Conservation (phyloP, 1,140 invertebrate genomes). For the Drosophila sp. region DNA sequence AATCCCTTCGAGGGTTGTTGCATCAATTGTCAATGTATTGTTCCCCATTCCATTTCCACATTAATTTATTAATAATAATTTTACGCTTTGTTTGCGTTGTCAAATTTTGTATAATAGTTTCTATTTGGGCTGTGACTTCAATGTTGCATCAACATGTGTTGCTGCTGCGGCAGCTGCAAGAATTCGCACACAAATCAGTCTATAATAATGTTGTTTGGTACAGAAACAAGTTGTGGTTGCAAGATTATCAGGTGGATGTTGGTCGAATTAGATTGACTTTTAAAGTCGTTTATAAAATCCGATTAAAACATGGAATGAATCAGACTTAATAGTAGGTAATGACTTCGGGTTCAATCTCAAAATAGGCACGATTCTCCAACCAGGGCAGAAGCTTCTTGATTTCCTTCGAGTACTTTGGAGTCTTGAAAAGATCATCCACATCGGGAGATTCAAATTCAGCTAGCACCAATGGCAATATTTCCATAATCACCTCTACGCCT, state of each 20-base stretch:
- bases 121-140: constrained; percentile 48
- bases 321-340: not conserved
- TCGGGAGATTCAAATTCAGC: constrained; percentile 32
- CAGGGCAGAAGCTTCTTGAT: constrained; percentile 61
- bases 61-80: constrained; percentile 83
- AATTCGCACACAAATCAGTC: constrained; percentile 65
- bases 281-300: constrained; percentile 6
- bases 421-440: constrained; percentile 50
- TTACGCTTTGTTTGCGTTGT: constrained; percentile 80
- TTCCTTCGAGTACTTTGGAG: constrained; percentile 32
- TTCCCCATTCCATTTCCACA: constrained; percentile 22
- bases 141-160: constrained; percentile 55
- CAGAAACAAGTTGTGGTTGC: constrained; percentile 56
- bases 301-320: not conserved
- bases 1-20: constrained; percentile 50
- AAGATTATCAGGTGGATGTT: constrained; percentile 70
- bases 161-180: constrained; percentile 55
- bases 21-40: constrained; percentile 63
- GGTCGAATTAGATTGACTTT: constrained; percentile 36
- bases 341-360: constrained; percentile 42
- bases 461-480: constrained; percentile 56
- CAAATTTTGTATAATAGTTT: constrained; percentile 67
- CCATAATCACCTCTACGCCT: constrained; percentile 56
- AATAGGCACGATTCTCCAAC: constrained; percentile 68
- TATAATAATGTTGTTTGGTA: constrained; percentile 21